A percentile compares a stretch with the other conserved stretches of the same genome.
These are phyloP conservation scores for Colletes collaris DNA, from an alignment of 2,888 invertebrate species.

Conservation along the genomic window DNA sequence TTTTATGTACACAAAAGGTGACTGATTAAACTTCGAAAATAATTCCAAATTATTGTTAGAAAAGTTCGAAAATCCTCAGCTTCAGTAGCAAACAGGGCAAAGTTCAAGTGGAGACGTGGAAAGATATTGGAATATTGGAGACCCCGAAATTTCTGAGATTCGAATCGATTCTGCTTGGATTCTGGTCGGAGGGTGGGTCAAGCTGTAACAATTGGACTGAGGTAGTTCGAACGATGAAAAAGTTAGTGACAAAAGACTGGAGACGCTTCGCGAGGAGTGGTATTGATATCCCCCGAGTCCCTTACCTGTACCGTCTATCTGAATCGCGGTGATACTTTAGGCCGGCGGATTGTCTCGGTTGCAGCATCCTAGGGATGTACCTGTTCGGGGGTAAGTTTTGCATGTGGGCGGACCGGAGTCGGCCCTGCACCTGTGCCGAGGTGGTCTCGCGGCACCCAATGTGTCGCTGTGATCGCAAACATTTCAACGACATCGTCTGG, in stretches of 20 bases:
- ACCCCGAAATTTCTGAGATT: no score
- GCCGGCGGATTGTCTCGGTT: slow-evolving; percentile 83
- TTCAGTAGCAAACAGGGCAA: no score
- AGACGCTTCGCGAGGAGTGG: slow-evolving; percentile 33
- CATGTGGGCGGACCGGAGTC: slow-evolving; percentile 94
- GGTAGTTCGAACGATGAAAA: not conserved
- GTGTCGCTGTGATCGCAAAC: slow-evolving; percentile 98
- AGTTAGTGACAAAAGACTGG: not conserved
- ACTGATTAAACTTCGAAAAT: no score
- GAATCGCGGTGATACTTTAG: slow-evolving; percentile 78
- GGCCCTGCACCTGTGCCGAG: slow-evolving; percentile 97
- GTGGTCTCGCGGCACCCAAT: slow-evolving; percentile 93
- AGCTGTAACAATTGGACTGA: not conserved
- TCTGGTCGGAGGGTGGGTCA: no score
- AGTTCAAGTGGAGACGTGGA: no score
- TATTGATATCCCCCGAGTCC: slow-evolving; percentile 6
- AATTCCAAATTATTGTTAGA: no score
- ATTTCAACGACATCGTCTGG: slow-evolving; percentile 99
- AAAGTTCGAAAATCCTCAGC: no score
- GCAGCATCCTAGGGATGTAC: slow-evolving; percentile 99
- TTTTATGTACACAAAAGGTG: no score
- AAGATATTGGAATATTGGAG: no score
- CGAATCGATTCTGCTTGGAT: no score
- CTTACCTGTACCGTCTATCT: slow-evolving; percentile 38
- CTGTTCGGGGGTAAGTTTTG: slow-evolving; percentile 99